phyloP scores from a whole-genome alignment of 2,113 vertebrate species.

The Alosa alosa region DNA sequence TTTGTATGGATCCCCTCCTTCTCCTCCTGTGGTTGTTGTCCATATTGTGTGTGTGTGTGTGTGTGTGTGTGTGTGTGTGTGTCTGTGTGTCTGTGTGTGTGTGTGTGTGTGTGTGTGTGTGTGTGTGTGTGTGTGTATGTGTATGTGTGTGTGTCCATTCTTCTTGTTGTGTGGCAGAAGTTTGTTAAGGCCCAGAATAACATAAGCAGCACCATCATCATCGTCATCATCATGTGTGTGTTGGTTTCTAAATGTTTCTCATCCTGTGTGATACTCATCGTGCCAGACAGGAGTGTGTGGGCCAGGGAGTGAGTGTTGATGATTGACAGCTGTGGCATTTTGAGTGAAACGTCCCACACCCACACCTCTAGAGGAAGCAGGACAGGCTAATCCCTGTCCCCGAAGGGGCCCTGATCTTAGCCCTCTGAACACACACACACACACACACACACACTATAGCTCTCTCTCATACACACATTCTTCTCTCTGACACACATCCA shows the following conservation, averaged over 20 bases:
- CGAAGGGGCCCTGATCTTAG: neutral
- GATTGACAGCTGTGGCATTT: conserved; percentile 8
- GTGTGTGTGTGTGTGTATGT: too few relatives aligned
- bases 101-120: too few relatives aligned
- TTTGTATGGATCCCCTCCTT: too few relatives aligned
- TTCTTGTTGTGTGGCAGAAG: too few relatives aligned
- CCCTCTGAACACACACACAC: neutral
- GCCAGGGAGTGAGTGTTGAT: neutral
- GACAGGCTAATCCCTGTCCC: neutral
- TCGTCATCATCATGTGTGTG: neutral
- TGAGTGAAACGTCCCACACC: neutral
- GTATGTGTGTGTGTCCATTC: too few relatives aligned
- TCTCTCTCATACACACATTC: neutral
- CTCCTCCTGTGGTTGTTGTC: too few relatives aligned
- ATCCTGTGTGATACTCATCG: neutral
- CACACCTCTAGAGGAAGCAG: neutral
- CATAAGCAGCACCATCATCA: neutral
- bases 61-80: too few relatives aligned
- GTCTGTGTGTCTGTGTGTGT: too few relatives aligned
- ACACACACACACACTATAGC: neutral
- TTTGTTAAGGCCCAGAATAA: too few relatives aligned
- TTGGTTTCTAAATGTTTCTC: neutral
- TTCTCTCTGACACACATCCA: too few relatives aligned
- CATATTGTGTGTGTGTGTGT: too few relatives aligned
- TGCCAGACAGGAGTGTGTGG: neutral